Base-by-base conservation (phyloP, 2,113 vertebrate species). In the Tinamus guttatus region DNA sequence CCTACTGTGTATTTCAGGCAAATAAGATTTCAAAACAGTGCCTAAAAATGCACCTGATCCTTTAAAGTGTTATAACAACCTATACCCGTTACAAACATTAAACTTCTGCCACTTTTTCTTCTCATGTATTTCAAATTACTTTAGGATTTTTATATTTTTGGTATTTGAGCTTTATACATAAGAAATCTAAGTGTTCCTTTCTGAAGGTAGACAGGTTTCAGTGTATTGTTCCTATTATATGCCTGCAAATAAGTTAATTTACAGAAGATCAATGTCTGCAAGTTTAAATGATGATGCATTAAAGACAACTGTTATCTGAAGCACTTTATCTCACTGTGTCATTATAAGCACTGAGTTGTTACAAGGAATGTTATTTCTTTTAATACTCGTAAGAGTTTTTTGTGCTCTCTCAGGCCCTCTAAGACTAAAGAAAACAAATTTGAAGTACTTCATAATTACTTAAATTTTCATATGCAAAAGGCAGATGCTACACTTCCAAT, bases 331-430 rank as follows among this genome's bases (percentile, higher is more conserved):
- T 83, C 73, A 85, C 60, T 95, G 93, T 96, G 94, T 89, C 38
- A 62, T 25, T 87, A 59, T 67, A 73, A 91, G 64, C 40, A 85
- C 52, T 47, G 43, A 96, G 85, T 90, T 97, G 85, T 95, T 96
- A 89, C 14, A 79, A 83, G 91, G 86, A 93, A 88, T 96, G 73
- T 71, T 80, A 91, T 89, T 96, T 97, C 81, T 93, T 94, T 94
- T 89, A 97, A 88, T 54, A 90, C 65, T 95, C 97, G 97, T 97
- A 98, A 98, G 97, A 98, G 97, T 18, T 47, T 47, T 17, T 54
- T 38, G 34, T 58, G 22, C 36, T 68, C 12, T 68, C 12, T 74
- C 49, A 64, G 22, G n/a, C 36, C 1, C 0, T 5, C 2, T 0
- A 1, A 69, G 21, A 47, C 14, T n/a, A 64, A 11, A 81, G 64